These are phyloP conservation scores for Drosophila sp. DNA, from an alignment of 1,140 invertebrate genomes.

Conservation along the genomic window DNA sequence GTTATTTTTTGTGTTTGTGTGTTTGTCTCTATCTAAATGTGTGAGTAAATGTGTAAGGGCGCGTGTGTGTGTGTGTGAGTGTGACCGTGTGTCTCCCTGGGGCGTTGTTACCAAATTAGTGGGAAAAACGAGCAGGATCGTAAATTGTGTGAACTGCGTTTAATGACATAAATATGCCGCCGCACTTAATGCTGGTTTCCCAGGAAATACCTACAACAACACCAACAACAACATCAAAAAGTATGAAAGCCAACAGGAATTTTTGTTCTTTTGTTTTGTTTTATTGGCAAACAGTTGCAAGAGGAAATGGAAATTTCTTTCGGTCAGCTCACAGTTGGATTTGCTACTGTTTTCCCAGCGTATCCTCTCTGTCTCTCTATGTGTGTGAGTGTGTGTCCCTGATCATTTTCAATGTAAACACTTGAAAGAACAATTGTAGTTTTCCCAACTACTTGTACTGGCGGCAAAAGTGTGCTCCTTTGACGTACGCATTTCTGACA, in stretches of 20 bases:
- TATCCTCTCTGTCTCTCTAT: neutral
- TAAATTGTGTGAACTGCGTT: slow-evolving; percentile 63
- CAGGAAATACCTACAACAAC: neutral
- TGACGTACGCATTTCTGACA: slow-evolving; percentile 55
- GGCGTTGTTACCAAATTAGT: slow-evolving; percentile 77
- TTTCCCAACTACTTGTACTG: slow-evolving; percentile 55
- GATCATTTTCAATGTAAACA: slow-evolving; percentile 69
- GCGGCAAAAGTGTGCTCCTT: slow-evolving; percentile 59
- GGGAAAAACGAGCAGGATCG: slow-evolving; percentile 65
- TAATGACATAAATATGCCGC: slow-evolving; percentile 75
- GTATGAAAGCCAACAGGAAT: neutral
- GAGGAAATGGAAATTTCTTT: slow-evolving; percentile 10
- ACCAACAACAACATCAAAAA: neutral
- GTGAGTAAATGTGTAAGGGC: slow-evolving; percentile 4
- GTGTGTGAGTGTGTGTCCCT: slow-evolving; percentile 17
- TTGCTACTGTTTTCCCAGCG: slow-evolving; percentile 28
- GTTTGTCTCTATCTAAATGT: neutral
- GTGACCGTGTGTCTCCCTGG: slow-evolving; percentile 59
- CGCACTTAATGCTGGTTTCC: slow-evolving; percentile 56
- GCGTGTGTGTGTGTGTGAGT: slow-evolving; percentile 16
- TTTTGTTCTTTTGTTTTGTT: neutral
- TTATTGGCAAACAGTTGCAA: slow-evolving; percentile 15
- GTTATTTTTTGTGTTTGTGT: neutral
- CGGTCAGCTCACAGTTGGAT: slow-evolving; percentile 11
- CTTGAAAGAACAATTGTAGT: slow-evolving; percentile 70